These are phyloP conservation scores for Ormyrus labotus DNA, from an alignment of 2,888 invertebrate species.

Conservation along the genomic window DNA sequence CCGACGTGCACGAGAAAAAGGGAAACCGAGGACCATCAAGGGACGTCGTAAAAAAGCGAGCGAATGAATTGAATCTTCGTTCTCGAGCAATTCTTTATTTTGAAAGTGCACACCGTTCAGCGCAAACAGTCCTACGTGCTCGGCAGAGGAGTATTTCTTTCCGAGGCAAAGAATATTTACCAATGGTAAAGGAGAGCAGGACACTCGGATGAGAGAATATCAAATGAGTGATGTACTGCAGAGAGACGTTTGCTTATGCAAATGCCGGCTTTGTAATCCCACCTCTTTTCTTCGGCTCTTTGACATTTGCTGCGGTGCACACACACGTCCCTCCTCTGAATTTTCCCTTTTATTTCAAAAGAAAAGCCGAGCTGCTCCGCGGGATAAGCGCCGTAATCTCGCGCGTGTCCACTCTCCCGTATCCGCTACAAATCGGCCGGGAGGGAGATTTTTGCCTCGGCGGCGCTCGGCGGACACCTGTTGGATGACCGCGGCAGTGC, in stretches of 20 bases:
- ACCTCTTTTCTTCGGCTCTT: slow-evolving; percentile 24
- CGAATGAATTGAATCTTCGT: not conserved
- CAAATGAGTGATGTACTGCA: slow-evolving; percentile 53
- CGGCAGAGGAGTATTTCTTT: not conserved
- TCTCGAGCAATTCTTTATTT: not conserved
- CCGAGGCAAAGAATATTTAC: slow-evolving; percentile 12
- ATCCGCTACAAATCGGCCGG: slow-evolving; percentile 14
- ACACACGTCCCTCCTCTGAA: not conserved
- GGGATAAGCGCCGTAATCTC: slow-evolving; percentile 33
- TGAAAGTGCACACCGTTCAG: not conserved
- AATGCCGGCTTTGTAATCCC: slow-evolving; percentile 45
- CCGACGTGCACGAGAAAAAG: too few species aligned
- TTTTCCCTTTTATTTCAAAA: not conserved
- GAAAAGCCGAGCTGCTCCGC: slow-evolving; percentile 14
- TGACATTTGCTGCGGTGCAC: slow-evolving; percentile 21
- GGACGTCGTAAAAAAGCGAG: too few species aligned
- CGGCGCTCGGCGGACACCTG: slow-evolving; percentile 48
- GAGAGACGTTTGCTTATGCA: slow-evolving; percentile 61
- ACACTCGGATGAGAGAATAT: slow-evolving; percentile 27
- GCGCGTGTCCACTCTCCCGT: not conserved
- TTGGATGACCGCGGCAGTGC: slow-evolving; percentile 37
- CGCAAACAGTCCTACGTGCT: slow-evolving; percentile 2
- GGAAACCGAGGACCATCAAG: too few species aligned
- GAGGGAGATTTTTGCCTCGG: slow-evolving; percentile 34
- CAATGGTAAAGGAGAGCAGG: not conserved